Evolutionary conservation across 2,888 invertebrate species (phyloP).

Genomic region (Ecdyonurus torrentis): DNA sequence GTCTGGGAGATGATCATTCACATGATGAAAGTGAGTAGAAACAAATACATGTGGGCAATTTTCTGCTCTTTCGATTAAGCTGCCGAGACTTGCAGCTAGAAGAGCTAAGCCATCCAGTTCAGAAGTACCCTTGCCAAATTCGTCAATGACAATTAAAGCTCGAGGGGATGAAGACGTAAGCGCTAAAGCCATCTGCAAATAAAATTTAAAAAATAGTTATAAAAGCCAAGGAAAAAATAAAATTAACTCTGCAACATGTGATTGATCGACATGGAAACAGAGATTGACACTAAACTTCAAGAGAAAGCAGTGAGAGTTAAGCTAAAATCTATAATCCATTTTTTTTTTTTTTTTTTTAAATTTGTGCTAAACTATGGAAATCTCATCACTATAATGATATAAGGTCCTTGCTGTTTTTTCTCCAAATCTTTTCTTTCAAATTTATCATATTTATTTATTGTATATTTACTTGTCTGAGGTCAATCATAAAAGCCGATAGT

Average conservation of each 20-base stretch:
- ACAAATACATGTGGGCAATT: conserved; percentile 57
- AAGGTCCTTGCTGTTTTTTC: too few relatives aligned
- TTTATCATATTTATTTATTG: background rate
- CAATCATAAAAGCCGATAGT: conserved; percentile 73
- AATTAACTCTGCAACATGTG: conserved; percentile 4
- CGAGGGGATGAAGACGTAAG: conserved; percentile 41
- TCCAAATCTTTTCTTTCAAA: too few relatives aligned
- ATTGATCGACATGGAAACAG: too few relatives aligned
- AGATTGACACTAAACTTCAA: too few relatives aligned
- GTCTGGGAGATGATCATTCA: conserved; percentile 38
- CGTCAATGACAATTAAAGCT: conserved; percentile 70
- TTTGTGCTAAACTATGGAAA: too few relatives aligned
- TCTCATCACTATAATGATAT: too few relatives aligned
- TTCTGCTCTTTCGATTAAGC: conserved; percentile 39
- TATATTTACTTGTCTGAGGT: conserved; percentile 53
- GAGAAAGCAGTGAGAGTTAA: too few relatives aligned
- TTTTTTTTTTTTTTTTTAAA: too few relatives aligned
- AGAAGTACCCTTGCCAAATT: conserved; percentile 75
- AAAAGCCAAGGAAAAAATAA: conserved; percentile 9
- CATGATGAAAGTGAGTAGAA: conserved; percentile 59
- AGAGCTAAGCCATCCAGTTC: conserved; percentile 59
- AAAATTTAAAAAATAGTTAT: background rate
- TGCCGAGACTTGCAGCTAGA: conserved; percentile 46
- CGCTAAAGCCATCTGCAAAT: conserved; percentile 49
- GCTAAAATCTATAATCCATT: too few relatives aligned